Evolutionary conservation across 1,140 invertebrate genomes (phyloP), one percentile per base, ranked within the genome.

Genomic region (Himalopsyche phryganea): DNA sequence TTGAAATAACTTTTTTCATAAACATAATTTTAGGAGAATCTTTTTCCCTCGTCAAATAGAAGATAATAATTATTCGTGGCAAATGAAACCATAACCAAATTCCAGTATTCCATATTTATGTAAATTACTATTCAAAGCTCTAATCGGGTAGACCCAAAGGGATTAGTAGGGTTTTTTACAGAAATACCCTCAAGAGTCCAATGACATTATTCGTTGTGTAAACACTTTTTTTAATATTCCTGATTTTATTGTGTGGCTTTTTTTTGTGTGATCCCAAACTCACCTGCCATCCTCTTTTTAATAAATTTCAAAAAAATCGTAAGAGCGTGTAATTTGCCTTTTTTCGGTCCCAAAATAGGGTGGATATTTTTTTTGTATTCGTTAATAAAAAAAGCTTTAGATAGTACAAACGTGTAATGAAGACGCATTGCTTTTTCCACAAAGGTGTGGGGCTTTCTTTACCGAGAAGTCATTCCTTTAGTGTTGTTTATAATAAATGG

Each of bases 401-500:
- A n/a, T n/a, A n/a, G n/a, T n/a, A 4, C 11, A 40, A 40, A 40
- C 4, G 38, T 40, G 38, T 40, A 40, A 40, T 40, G 38, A 40
- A 40, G 38, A 40, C n/a, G 11, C 38, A 40, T 40, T 40, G 38
- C 4, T 40, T 40, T n/a, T 40, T 40, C 38, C n/a, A 40, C 15
- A 40, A 4, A 40, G n/a, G 5, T 6, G n/a, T 15, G n/a, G 3
- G 4, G 11, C 4, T 4, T 5, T 5, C 11, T 13, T 13, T 40
- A n/a, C 38, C 38, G 38, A 11, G 38, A 40, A 40, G 38, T 40
- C 38, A 11, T 40, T 15, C 5, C n/a, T 5, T 40, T 40, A 6
- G 11, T 40, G 11, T 15, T 13, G n/a, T n/a, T n/a, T n/a, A n/a
- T n/a, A n/a, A n/a, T n/a, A n/a, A n/a, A n/a, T n/a, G n/a, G n/a